phyloP scores from a whole-genome alignment of 2,888 invertebrate genomes.

The Nasonia oneida region DNA sequence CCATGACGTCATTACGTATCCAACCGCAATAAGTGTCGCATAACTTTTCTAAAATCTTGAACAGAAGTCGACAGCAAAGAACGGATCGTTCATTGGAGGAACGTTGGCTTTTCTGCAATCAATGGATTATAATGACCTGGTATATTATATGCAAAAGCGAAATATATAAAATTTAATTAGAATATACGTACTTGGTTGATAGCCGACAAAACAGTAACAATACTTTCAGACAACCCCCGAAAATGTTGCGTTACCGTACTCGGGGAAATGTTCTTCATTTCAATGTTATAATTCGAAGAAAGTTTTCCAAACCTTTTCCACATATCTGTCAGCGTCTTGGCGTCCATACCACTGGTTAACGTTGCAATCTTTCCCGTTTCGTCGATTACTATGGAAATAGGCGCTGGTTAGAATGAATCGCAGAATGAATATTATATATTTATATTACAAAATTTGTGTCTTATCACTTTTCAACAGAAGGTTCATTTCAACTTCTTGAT shows the following conservation, averaged over 20 bases:
- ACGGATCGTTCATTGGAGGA: conserved; percentile 67
- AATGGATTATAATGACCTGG: conserved; percentile 35
- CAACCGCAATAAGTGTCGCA: conserved; percentile 67
- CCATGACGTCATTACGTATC: conserved; percentile 66
- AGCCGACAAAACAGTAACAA: conserved; percentile 61
- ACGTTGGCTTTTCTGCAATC: conserved; percentile 65
- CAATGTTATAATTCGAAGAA: conserved; percentile 61
- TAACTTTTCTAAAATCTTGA: conserved; percentile 72
- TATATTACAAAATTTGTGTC: background rate
- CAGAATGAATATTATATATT: background rate
- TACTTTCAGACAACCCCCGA: conserved; percentile 64
- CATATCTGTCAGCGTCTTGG: conserved; percentile 71
- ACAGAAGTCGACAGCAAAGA: conserved; percentile 68
- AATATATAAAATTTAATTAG: background rate
- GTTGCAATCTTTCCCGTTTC: conserved; percentile 70
- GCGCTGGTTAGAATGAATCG: conserved; percentile 8
- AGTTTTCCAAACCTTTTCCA: conserved; percentile 74
- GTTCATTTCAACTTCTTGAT: conserved; percentile 67
- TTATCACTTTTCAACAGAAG: conserved; percentile 67
- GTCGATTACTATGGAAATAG: conserved; percentile 66
- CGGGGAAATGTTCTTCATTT: conserved; percentile 63
- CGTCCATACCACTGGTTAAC: conserved; percentile 69
- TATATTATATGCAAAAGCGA: background rate
- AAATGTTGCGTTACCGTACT: conserved; percentile 65
- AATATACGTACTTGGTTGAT: conserved; percentile 64